phyloP scores from a whole-genome alignment of 2,113 vertebrate genomes.

The Xenopus laevis region DNA sequence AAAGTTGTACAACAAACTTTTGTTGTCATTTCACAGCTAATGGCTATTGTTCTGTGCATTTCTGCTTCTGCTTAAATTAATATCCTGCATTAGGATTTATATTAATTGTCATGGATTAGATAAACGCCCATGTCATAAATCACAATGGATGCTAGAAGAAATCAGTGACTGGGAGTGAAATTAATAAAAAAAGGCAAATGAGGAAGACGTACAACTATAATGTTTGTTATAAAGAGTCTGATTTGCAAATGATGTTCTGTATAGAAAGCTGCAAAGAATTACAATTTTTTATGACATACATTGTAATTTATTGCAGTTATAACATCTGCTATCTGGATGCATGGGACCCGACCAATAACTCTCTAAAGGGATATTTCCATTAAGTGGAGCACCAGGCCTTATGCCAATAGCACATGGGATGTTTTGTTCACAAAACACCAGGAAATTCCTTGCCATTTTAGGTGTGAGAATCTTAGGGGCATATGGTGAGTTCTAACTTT shows the following conservation, averaged over 20 bases:
- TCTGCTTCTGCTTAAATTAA: conserved; percentile 25
- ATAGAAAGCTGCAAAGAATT: too few relatives aligned
- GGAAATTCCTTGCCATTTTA: too few relatives aligned
- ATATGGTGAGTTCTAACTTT: too few relatives aligned
- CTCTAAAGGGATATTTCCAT: too few relatives aligned
- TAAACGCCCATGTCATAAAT: conserved; percentile 29
- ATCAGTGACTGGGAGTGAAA: conserved; percentile 15
- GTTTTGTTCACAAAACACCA: too few relatives aligned
- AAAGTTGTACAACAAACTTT: conserved; percentile 39
- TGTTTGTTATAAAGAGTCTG: neutral
- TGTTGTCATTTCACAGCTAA: conserved; percentile 25
- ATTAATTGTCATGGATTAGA: conserved; percentile 36
- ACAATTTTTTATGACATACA: too few relatives aligned
- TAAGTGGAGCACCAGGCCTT: too few relatives aligned
- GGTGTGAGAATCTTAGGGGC: too few relatives aligned
- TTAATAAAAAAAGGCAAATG: conserved; percentile 23
- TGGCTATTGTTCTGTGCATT: conserved; percentile 14
- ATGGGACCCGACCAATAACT: too few relatives aligned
- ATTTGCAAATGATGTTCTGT: neutral
- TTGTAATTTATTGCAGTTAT: too few relatives aligned
- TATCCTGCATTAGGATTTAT: conserved; percentile 13
- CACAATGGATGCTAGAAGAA: conserved; percentile 21
- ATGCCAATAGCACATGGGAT: too few relatives aligned
- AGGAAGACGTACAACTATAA: neutral
- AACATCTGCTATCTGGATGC: too few relatives aligned